These are phyloP conservation scores for Ammospiza caudacuta DNA, from an alignment of 2,113 vertebrate species.

Conservation along the genomic window DNA sequence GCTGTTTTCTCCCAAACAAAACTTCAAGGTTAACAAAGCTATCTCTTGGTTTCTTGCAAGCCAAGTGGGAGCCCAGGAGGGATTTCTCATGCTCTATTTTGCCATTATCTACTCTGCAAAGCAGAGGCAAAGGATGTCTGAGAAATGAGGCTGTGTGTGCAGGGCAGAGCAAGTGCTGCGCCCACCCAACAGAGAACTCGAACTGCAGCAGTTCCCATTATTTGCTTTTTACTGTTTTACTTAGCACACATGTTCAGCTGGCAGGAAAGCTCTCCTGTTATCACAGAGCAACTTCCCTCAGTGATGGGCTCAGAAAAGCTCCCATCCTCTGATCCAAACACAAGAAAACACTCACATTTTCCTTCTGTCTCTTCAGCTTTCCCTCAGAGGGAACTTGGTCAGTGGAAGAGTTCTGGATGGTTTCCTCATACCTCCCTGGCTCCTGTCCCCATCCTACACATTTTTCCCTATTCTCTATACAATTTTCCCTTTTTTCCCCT, in stretches of 20 bases:
- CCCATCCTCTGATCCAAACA: neutral
- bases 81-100: neutral
- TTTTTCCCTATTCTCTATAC: neutral
- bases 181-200: neutral
- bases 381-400: neutral
- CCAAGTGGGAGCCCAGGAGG: neutral
- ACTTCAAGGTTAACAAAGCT: neutral
- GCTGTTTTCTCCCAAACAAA: neutral
- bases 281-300: neutral
- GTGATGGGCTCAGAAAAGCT: neutral
- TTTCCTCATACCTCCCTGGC: neutral
- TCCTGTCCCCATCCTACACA: neutral
- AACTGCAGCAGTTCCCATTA: neutral
- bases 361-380: neutral
- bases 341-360: neutral
- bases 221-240: neutral
- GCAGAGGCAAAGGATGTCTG: rapidly evolving
- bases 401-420: neutral
- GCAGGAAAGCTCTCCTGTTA: neutral
- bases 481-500: neutral
- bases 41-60: neutral
- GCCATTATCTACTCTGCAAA: neutral
- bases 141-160: neutral
- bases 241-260: neutral
- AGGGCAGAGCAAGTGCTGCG: neutral